phyloP scores from a whole-genome alignment of 2,113 vertebrate species.

The Boleophthalmus pectinirostris region DNA sequence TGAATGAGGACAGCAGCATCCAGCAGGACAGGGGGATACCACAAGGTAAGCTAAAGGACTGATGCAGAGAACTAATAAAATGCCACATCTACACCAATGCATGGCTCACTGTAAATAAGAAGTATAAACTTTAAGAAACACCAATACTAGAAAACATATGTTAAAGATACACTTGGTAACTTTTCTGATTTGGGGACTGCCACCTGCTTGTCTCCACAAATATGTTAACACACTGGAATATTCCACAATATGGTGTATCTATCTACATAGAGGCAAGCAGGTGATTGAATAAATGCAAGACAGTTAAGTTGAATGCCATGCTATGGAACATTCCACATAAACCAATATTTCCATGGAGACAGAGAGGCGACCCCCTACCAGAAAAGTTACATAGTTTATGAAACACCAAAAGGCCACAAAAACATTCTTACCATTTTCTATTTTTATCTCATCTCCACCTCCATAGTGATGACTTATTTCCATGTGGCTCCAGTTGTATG shows the following conservation, averaged over 20 bases:
- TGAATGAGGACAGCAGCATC: slow-evolving; percentile 74
- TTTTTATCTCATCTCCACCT: slow-evolving; percentile 34
- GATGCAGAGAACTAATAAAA: slow-evolving; percentile 66
- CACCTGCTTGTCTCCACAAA: too few species aligned
- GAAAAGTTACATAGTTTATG: not conserved
- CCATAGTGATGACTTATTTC: slow-evolving; percentile 15
- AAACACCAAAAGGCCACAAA: not conserved
- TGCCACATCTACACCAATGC: slow-evolving; percentile 57
- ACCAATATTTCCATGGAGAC: too few species aligned
- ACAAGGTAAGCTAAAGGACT: slow-evolving; percentile 46
- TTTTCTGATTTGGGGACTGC: too few species aligned
- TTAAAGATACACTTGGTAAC: too few species aligned
- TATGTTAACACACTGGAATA: too few species aligned
- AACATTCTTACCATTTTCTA: slow-evolving; percentile 56
- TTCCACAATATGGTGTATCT: too few species aligned
- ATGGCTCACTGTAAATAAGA: slow-evolving; percentile 70
- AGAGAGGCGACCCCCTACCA: too few species aligned
- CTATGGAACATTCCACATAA: too few species aligned
- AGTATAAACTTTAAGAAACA: slow-evolving; percentile 6
- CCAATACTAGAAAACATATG: not conserved
- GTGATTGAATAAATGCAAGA: too few species aligned
- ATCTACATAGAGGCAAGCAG: too few species aligned
- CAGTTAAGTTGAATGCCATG: too few species aligned
- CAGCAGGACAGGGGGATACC: slow-evolving; percentile 65
- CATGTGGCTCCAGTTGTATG: slow-evolving; percentile 20